Percentiles rank a stretch among this genome's conserved stretches.
Conservation (phyloP, 2,113 vertebrate genomes). For the Alligator sinensis region DNA sequence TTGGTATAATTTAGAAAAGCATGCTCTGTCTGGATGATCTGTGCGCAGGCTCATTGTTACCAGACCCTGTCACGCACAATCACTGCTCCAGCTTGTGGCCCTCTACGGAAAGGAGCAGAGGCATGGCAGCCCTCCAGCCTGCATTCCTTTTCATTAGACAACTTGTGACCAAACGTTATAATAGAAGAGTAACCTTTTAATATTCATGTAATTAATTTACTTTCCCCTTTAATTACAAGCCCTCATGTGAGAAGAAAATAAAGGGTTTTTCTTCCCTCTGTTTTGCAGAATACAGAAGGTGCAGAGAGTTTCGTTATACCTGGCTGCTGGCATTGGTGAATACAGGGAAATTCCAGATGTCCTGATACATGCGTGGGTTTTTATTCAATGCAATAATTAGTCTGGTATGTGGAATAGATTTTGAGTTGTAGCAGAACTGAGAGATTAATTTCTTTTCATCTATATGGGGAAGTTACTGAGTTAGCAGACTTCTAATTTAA, state of each 20-base stretch:
- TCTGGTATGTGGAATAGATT: not conserved
- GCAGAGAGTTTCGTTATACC: constrained; percentile 27
- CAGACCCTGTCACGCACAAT: constrained; percentile 82
- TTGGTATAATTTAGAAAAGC: constrained; percentile 80
- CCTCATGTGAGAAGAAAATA: constrained; percentile 56
- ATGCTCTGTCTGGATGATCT: constrained; percentile 82
- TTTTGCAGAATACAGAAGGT: constrained; percentile 50
- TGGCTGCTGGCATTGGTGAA: constrained; percentile 19
- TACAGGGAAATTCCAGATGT: not conserved
- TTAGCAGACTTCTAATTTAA: constrained; percentile 46
- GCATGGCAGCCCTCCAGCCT: constrained; percentile 81
- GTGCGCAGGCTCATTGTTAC: constrained; percentile 77
- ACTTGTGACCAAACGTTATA: constrained; percentile 85
- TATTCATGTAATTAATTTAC: constrained; percentile 86
- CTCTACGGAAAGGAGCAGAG: constrained; percentile 80
- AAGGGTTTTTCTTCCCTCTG: constrained; percentile 56
- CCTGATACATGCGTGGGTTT: not conserved
- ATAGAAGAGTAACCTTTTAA: constrained; percentile 87
- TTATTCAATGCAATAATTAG: constrained; percentile 9
- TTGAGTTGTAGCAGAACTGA: constrained; percentile 1
- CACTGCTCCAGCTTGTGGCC: constrained; percentile 79
- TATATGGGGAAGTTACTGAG: not conserved
- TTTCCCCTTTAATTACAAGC: constrained; percentile 79
- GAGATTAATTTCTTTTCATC: constrained; percentile 32
- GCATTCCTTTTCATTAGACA: constrained; percentile 85